These are phyloP conservation scores for Lasioglossum pauxillum DNA, from an alignment of 2,888 invertebrate species.

Conservation along the genomic window DNA sequence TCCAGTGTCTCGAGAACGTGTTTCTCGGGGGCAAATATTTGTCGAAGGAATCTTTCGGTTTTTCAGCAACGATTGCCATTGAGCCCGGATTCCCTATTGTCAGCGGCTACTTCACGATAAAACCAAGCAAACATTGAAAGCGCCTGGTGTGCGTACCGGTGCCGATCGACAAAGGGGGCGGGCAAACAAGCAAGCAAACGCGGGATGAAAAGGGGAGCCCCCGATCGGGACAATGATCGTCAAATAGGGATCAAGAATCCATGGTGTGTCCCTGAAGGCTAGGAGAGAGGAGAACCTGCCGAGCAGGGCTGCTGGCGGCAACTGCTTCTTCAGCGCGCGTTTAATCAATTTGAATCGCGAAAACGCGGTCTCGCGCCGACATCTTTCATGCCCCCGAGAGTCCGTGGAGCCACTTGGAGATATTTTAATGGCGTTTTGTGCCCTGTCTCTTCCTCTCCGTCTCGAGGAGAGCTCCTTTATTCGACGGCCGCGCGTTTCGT, in stretches of 20 bases:
- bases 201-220: constrained; percentile 19
- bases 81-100: constrained; percentile 7
- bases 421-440: constrained; percentile 83
- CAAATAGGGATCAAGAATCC: constrained; percentile 31
- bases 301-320: constrained; percentile 12
- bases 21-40: neutral
- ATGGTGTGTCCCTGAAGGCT: constrained; percentile 8
- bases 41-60: neutral
- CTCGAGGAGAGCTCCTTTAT: constrained; percentile 70
- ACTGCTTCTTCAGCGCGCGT: constrained; percentile 34
- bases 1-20: neutral
- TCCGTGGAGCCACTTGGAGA: constrained; percentile 69
- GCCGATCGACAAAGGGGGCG: neutral
- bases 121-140: constrained; percentile 10
- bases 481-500: constrained; percentile 68
- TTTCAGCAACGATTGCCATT: neutral
- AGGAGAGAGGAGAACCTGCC: constrained; percentile 14
- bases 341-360: constrained; percentile 67
- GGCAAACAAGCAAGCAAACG: neutral
- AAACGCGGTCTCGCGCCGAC: constrained; percentile 51
- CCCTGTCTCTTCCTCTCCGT: constrained; percentile 58
- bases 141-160: neutral
- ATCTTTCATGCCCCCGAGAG: constrained; percentile 53
- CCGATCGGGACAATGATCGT: constrained; percentile 22
- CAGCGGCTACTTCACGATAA: neutral